phyloP scores from a whole-genome alignment of 2,113 vertebrate genomes.

The Butastur rufipennis region DNA sequence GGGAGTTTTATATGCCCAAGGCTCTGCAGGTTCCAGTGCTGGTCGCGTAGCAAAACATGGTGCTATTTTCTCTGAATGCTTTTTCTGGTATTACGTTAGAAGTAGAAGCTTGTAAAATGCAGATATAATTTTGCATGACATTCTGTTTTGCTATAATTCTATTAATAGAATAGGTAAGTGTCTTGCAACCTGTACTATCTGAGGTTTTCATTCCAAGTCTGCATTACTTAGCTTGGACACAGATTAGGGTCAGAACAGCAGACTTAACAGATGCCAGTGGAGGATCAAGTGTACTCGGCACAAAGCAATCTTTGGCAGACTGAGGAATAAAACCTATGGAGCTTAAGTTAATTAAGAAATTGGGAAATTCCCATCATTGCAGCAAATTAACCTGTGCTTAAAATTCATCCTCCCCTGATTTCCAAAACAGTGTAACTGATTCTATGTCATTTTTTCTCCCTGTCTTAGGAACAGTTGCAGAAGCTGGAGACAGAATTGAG shows the following conservation, averaged over 20 bases:
- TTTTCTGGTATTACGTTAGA: not conserved
- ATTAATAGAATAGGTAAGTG: not conserved
- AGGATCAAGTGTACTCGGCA: not conserved
- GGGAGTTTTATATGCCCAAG: not conserved
- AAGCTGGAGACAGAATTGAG: constrained; percentile 90
- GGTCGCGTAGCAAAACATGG: not conserved
- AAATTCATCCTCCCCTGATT: not conserved
- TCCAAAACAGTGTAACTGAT: not conserved
- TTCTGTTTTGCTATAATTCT: not conserved
- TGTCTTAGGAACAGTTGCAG: constrained; percentile 89
- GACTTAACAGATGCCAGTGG: not conserved
- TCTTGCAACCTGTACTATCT: not conserved
- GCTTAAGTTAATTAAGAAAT: not conserved
- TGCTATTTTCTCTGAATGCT: not conserved
- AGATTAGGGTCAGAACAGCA: not conserved
- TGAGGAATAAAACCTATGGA: not conserved
- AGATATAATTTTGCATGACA: not conserved
- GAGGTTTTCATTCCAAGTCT: not conserved
- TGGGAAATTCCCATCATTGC: not conserved
- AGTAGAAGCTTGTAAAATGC: not conserved
- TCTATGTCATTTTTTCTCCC: not conserved
- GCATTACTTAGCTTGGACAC: not conserved
- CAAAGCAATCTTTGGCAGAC: not conserved
- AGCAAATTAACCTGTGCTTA: not conserved
- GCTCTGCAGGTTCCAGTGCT: not conserved